Evolutionary conservation across 2,797 vertebrate genomes (phyloP).

Genomic region (Oceanodroma leucorhoa): DNA sequence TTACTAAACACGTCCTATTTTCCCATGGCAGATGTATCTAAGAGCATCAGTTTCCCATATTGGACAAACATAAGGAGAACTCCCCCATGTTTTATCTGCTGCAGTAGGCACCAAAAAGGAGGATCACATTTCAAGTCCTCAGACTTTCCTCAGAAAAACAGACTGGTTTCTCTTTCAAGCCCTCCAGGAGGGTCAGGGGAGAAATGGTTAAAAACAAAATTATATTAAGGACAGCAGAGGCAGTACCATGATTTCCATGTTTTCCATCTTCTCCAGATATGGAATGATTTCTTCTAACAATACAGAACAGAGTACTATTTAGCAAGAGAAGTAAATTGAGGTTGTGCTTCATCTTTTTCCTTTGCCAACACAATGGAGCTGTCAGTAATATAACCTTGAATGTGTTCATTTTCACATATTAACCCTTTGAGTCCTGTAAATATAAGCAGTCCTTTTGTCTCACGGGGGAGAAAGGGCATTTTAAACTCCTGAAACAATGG

Average conservation of each 20-base stretch:
- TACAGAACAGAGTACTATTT: not conserved
- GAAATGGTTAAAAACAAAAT: not conserved
- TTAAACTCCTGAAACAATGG: slow-evolving; percentile 18
- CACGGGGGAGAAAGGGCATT: not conserved
- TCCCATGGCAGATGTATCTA: not conserved
- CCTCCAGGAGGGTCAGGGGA: not conserved
- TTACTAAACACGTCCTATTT: not conserved
- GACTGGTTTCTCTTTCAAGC: not conserved
- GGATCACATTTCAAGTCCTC: not conserved
- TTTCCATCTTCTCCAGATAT: not conserved
- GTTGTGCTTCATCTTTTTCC: not conserved
- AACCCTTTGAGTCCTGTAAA: not conserved
- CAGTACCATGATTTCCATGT: not conserved
- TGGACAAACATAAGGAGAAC: not conserved
- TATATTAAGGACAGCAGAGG: not conserved
- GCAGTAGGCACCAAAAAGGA: not conserved
- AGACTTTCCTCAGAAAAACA: not conserved
- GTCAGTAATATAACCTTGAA: slow-evolving; percentile 1
- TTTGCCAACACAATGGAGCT: not conserved
- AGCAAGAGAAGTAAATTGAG: slow-evolving; percentile 6
- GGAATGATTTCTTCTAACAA: not conserved
- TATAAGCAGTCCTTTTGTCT: not conserved
- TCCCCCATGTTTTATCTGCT: not conserved
- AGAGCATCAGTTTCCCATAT: not conserved
- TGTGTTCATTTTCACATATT: not conserved